Conservation (phyloP, 53 echinoderm and acorn worm genomes). For the Patiria pectinifera region DNA sequence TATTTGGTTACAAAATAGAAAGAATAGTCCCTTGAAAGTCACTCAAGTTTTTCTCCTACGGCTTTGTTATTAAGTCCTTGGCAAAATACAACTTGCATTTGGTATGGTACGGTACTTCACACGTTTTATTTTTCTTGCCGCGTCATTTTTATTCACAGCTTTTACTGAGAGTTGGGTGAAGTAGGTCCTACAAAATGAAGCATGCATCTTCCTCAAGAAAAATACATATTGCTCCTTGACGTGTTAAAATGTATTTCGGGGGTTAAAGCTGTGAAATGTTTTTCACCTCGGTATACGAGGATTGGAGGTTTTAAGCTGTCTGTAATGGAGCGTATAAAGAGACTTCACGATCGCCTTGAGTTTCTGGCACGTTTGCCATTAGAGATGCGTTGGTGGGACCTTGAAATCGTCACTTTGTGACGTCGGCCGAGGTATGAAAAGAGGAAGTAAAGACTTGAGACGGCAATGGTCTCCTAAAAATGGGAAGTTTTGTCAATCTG, state of each 20-base stretch:
- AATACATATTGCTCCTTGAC: neutral
- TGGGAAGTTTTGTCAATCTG: neutral
- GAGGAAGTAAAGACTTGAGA: neutral
- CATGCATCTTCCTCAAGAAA: neutral
- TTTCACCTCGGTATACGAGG: neutral
- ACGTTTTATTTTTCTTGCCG: neutral
- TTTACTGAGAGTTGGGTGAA: neutral
- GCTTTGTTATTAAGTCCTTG: too few species aligned
- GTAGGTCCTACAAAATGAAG: neutral
- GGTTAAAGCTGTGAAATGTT: constrained; percentile 2
- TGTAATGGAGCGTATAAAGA: constrained; percentile 11
- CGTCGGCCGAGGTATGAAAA: neutral
- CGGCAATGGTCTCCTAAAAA: neutral
- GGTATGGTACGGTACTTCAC: too few species aligned
- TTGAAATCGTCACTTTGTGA: neutral
- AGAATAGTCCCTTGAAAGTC: neutral
- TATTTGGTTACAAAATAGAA: too few species aligned
- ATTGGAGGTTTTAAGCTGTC: constrained; percentile 11
- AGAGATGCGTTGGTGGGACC: neutral
- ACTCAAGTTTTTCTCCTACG: neutral
- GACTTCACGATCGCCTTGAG: neutral
- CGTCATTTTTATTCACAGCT: neutral
- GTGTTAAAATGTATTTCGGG: neutral
- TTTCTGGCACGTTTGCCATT: neutral
- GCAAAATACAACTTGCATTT: too few species aligned